phyloP scores from a whole-genome alignment of 2,888 invertebrate species.

The Drosophila rellima region DNA sequence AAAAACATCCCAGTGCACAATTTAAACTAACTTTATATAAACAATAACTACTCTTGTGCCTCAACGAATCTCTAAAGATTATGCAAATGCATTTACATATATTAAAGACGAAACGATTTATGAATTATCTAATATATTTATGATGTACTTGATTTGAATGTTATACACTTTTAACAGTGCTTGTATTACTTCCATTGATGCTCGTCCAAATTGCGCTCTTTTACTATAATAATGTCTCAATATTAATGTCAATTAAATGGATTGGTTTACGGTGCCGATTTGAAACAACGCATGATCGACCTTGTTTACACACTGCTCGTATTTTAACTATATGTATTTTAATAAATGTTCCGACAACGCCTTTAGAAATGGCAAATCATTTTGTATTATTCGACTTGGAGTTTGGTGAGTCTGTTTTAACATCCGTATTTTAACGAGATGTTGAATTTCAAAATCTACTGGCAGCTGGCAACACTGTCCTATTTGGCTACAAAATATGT shows the following conservation, averaged over 20 bases:
- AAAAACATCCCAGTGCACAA: slow-evolving; percentile 35
- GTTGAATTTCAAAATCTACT: neutral
- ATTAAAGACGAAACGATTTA: slow-evolving; percentile 8
- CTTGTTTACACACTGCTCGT: slow-evolving; percentile 15
- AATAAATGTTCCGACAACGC: slow-evolving; percentile 25
- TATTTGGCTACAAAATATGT: neutral
- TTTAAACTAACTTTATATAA: slow-evolving; percentile 3
- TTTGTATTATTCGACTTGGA: neutral
- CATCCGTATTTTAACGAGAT: neutral
- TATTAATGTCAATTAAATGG: slow-evolving; percentile 24
- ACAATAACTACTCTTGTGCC: slow-evolving; percentile 23
- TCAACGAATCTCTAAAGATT: slow-evolving; percentile 28
- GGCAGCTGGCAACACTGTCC: neutral
- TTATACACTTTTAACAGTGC: slow-evolving; percentile 9
- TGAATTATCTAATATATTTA: neutral
- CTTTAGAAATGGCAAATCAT: neutral
- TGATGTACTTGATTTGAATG: neutral
- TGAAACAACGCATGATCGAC: neutral
- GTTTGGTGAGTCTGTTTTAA: neutral
- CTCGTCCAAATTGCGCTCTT: slow-evolving; percentile 8
- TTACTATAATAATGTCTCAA: slow-evolving; percentile 15
- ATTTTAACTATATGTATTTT: slow-evolving; percentile 34
- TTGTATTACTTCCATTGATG: slow-evolving; percentile 17
- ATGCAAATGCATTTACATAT: slow-evolving; percentile 41
- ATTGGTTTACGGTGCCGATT: neutral